A percentile compares a stretch with the other conserved stretches of the same genome.
These are phyloP conservation scores for Nycticryphes semicollaris DNA, from an alignment of 2,113 vertebrate genomes.

Conservation along the genomic window DNA sequence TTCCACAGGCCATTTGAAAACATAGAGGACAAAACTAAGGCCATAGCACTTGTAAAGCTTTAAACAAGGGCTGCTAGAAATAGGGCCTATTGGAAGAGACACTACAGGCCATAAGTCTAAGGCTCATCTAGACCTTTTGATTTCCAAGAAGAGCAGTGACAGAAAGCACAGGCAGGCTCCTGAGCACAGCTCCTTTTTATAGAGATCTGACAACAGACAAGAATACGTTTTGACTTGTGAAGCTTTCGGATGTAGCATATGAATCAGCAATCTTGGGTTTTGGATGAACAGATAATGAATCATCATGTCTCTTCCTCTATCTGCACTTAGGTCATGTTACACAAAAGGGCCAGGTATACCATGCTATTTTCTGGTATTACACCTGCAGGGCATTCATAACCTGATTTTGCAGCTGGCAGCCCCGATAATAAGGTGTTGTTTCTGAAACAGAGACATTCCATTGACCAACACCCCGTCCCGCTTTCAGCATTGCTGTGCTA, in stretches of 20 bases:
- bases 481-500: not conserved
- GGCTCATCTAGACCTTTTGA: not conserved
- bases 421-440: not conserved
- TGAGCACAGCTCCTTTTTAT: not conserved
- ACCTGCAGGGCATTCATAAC: conserved; percentile 27
- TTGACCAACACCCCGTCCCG: conserved; percentile 27
- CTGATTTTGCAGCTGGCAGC: conserved; percentile 13
- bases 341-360: not conserved
- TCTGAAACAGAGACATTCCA: conserved; percentile 13
- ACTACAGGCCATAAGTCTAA: not conserved
- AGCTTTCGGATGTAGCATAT: not conserved
- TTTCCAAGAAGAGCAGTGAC: not conserved
- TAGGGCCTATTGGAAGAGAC: not conserved
- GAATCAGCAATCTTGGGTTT: conserved; percentile 27
- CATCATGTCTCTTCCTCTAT: conserved; percentile 15
- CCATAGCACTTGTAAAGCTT: not conserved
- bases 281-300: conserved; percentile 57
- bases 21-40: not conserved
- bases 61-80: not conserved
- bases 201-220: not conserved
- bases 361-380: conserved; percentile 26
- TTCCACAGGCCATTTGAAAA: not conserved
- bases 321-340: not conserved
- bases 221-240: not conserved
- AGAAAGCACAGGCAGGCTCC: not conserved